Base-by-base conservation (phyloP, 2,888 invertebrate species). In the Andrena praecox region DNA sequence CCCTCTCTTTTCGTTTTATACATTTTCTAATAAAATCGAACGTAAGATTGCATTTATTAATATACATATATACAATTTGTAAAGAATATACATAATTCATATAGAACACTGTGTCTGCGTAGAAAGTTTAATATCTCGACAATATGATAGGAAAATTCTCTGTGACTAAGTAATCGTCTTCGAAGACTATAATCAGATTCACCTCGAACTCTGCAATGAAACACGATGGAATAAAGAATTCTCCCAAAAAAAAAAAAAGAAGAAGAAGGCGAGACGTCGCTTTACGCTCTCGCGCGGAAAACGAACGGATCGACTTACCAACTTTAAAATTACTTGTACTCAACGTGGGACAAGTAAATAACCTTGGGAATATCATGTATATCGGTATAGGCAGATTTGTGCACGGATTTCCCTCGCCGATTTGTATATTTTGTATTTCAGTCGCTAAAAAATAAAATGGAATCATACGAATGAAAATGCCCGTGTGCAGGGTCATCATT, bases 351-450 rank as follows among this genome's bases (percentile, higher is more conserved):
- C 99, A 99, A 1, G 99, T 98, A 94, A 99, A 99, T 68, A 99
- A 95, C 67, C 99, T 95, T 71, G 99, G 99, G 94, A 99, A 97
- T 92, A 99, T 96, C 99, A 99, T 99, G 94, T 98, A 96, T 92
- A 99, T 97, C 42, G 99, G 99, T 91, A 99, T 96, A 86, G 96
- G 96, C 64, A 98, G 95, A 85, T 96, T 96, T 79, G 97, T 96
- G 70, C 96, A 95, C 71, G 98, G 96, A 94, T 99, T 98, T 42
- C 99, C 99, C 92, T 98, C 98, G 0, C 98, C 98, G 83, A 99
- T 97, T 95, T 99, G 99, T 93, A 99, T 98, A 93, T 99, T 99
- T 95, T 99, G 99, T 89, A 99, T 98, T 95, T 99, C 99, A 8
- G 99, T 99, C 24, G 98, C 99, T 98, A 29, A 75, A 70, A 80